Base-by-base conservation (phyloP, 2,113 vertebrate species). In the Lates calcarifer region DNA sequence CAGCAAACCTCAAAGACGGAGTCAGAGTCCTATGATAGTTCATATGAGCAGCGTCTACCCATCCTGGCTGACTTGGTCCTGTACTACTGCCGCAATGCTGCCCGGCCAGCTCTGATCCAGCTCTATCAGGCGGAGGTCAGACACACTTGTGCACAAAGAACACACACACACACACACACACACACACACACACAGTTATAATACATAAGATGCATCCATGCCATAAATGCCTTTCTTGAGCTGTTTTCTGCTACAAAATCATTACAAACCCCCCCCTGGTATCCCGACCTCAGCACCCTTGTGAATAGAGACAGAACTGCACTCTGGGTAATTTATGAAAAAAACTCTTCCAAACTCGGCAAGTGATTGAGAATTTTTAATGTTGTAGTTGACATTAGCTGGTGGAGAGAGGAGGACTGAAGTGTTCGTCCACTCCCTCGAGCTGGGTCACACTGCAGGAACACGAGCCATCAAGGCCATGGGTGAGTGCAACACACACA, bases 51-150 rank as follows among this genome's bases (percentile, higher is more conserved):
- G 55, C 94, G 92, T 79, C 92, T 98, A 78, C 96, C 98, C 75
- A 98, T 99, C 93, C 94, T 99, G 88, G 97, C 97, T 0, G 98
- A 99, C 86, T 94, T 99, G 96, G 95, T 99, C 45, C 95, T 98
- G 17, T 99, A 99, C 84, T 99, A 99, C 84, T 99, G 97, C 84
- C 96, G 98, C 73, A 95, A 97, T 0, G 98, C 98, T 2, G 71
- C 93, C 0, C 93, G 94, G 2, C 96, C 97, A 0, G 87, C 97
- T 66, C 95, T 99, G 60, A 94, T 99, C 85, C 98, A 98, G 92
- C 96, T 99, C 71, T 99, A 99, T 79, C 97, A 98, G 90, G 96
- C 96, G 0, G 97, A 99, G 97, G 98, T 99, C 60, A 83, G 93
- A 60, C 2, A 81, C 41, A 57, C 49, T 69, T 60, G 35, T 8